Base-by-base conservation (phyloP, 2,888 invertebrate species). In the Prosapia bicincta region DNA sequence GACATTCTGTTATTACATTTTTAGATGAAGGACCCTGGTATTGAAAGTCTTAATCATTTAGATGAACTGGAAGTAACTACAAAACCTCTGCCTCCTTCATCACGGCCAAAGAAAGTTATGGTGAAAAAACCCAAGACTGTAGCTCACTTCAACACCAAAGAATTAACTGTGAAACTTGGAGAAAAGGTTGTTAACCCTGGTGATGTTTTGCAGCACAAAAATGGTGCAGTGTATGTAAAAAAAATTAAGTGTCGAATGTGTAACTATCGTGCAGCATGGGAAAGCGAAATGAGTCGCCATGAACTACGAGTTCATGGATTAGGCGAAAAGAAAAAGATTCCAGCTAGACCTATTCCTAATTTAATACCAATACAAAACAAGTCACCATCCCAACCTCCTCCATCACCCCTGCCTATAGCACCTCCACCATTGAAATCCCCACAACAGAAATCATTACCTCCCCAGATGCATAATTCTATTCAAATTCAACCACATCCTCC, bases 291-390 rank as follows among this genome's bases (percentile, higher is more conserved):
- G 86, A 86, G 85, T 69, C 85, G 86, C 32, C 88, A 88, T 83
- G 87, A 87, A 79, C 83, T 83, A 75, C 85, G 85, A 82, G 86
- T 83, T 73, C 88, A 85, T 83, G 75, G 75, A 24, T 67, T 78
- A 20, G 70, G 71, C 15, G 77, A 69, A 23, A 75, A 78, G 26
- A 76, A 75, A 9, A 13, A 20, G 13, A 9, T 23, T 9, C 82
- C 85, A 69, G 85, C 89, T 13, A 86, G 92, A 72, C 93, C 93
- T 0, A 89, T 93, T 80, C 93, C 93, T 71, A 93, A 92, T 84
- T 87, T 93, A 68, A 93, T 93, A 83, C 93, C 93, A 5, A 88
- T 93, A 72, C 82, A 82, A 69, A 79, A 78, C 28, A 80, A 79
- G 38, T 32, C 72, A 3, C 66, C 71, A 71, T 7, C 38, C 28